Evolutionary conservation across 2,888 invertebrate species (phyloP).

Genomic region (Volucella bombylans): DNA sequence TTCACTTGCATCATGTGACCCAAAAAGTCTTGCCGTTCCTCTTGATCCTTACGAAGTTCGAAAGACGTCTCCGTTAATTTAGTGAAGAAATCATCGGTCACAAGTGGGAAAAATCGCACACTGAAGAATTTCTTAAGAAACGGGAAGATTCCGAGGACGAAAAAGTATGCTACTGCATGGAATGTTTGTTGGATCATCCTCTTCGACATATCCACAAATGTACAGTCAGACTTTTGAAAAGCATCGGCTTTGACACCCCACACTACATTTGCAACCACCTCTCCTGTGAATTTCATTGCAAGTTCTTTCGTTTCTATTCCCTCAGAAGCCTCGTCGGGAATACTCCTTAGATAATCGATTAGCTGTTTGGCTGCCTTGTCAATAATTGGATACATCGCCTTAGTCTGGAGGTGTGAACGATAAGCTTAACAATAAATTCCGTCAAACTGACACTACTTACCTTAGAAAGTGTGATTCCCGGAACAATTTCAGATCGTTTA

Average conservation of each 20-base stretch:
- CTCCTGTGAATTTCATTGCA: slow-evolving; percentile 77
- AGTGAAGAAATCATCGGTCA: slow-evolving; percentile 69
- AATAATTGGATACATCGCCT: slow-evolving; percentile 69
- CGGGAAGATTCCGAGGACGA: slow-evolving; percentile 72
- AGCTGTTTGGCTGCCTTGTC: slow-evolving; percentile 49
- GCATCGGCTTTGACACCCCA: slow-evolving; percentile 80
- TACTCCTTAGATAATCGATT: slow-evolving; percentile 28
- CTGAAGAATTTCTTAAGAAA: slow-evolving; percentile 62
- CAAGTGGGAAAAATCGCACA: slow-evolving; percentile 51
- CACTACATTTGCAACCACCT: slow-evolving; percentile 78
- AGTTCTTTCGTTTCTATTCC: slow-evolving; percentile 77
- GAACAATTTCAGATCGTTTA: slow-evolving; percentile 74
- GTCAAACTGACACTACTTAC: neutral
- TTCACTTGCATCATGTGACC: slow-evolving; percentile 72
- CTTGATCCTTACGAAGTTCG: slow-evolving; percentile 44
- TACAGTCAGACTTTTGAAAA: slow-evolving; percentile 61
- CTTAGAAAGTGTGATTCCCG: slow-evolving; percentile 68
- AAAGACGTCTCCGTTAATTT: slow-evolving; percentile 72
- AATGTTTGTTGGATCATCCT: slow-evolving; percentile 68
- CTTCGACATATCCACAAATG: slow-evolving; percentile 70
- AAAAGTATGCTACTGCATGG: slow-evolving; percentile 63
- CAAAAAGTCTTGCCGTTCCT: slow-evolving; percentile 74
- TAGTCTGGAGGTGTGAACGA: slow-evolving; percentile 52
- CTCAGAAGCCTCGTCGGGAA: slow-evolving; percentile 25
- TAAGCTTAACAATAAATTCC: no score